phyloP scores from a whole-genome alignment of 2,888 invertebrate genomes.

The Cheilosia urbana region DNA sequence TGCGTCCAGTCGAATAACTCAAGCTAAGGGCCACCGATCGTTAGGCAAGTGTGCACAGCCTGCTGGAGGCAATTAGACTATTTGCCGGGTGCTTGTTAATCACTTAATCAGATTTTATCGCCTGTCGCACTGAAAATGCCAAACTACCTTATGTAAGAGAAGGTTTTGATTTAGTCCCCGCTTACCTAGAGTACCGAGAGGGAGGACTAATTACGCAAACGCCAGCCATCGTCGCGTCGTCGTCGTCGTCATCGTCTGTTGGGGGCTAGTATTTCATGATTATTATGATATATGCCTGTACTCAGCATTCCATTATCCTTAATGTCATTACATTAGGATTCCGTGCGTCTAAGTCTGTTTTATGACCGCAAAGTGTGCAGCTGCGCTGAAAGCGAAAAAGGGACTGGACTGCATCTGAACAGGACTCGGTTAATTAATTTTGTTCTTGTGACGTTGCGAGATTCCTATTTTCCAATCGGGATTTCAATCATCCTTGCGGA shows the following conservation, averaged over 20 bases:
- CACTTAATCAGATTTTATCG: constrained; percentile 68
- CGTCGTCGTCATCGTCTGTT: constrained; percentile 20
- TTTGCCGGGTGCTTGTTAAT: constrained; percentile 52
- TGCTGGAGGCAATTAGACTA: constrained; percentile 43
- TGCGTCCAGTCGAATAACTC: constrained; percentile 11
- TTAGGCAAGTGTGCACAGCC: constrained; percentile 27
- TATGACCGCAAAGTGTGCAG: constrained; percentile 54
- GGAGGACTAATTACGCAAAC: constrained; percentile 64
- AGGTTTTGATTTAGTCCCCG: neutral
- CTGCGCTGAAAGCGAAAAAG: constrained; percentile 26
- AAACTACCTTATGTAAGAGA: neutral
- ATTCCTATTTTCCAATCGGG: constrained; percentile 36
- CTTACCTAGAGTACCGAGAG: neutral
- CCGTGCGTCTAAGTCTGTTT: constrained; percentile 66
- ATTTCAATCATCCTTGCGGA: constrained; percentile 53
- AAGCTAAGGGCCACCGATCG: constrained; percentile 7
- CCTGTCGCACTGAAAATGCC: constrained; percentile 12
- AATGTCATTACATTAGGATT: constrained; percentile 74
- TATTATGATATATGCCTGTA: constrained; percentile 71
- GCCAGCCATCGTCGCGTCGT: constrained; percentile 23
- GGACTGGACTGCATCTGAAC: constrained; percentile 8
- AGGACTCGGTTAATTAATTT: constrained; percentile 62
- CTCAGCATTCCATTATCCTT: constrained; percentile 74
- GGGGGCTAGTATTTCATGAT: constrained; percentile 68
- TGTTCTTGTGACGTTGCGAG: constrained; percentile 8